A percentile compares a stretch with the other conserved stretches of the same genome.
These are phyloP conservation scores for Rhagoletis zephyria DNA, from an alignment of 1,140 invertebrate genomes.

Conservation along the genomic window DNA sequence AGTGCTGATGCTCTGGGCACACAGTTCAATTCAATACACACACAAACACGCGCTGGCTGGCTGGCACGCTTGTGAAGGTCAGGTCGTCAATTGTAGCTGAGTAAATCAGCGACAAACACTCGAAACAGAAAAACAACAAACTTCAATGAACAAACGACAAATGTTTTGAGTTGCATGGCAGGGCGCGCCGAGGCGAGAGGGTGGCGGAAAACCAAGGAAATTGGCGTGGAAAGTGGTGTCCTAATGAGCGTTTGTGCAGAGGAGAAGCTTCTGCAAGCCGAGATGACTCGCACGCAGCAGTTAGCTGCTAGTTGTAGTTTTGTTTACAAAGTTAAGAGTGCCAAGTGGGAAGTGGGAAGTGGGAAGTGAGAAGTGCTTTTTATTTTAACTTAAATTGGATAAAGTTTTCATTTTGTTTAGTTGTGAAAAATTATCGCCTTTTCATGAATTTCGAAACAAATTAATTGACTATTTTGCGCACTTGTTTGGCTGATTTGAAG, in stretches of 20 bases:
- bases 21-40: too few relatives aligned
- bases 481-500: too few relatives aligned
- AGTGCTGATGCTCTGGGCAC: background rate
- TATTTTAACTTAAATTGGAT: background rate
- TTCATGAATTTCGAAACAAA: background rate
- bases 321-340: background rate
- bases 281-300: too few relatives aligned
- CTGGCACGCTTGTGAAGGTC: slow-evolving; percentile 1
- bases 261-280: background rate
- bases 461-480: background rate
- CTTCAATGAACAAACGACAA: background rate
- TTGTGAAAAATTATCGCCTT: background rate
- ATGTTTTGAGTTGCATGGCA: too few relatives aligned
- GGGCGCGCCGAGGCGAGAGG: background rate
- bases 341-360: too few relatives aligned
- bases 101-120: slow-evolving; percentile 17
- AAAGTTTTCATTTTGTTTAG: background rate
- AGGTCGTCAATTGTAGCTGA: background rate
- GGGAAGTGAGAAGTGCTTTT: background rate
- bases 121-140: slow-evolving; percentile 8
- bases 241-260: too few relatives aligned
- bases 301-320: background rate
- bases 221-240: background rate
- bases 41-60: too few relatives aligned
- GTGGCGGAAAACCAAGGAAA: background rate